Percentiles rank a stretch among this genome's conserved stretches.
phyloP scores from a whole-genome alignment of 2,888 invertebrate species.

The Axea sp. region DNA sequence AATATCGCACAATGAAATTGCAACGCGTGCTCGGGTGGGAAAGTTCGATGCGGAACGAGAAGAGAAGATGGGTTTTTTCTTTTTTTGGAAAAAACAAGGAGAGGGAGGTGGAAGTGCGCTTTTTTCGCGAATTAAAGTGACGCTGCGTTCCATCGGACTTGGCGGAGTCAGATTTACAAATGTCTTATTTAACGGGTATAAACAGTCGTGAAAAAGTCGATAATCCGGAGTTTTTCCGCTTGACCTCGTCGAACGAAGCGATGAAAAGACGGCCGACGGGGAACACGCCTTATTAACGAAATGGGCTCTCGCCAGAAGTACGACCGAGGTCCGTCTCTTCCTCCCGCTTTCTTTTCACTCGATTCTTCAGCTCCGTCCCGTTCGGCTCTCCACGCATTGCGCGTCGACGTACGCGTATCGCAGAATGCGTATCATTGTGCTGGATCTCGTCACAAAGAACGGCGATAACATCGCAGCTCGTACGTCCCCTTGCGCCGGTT shows the following conservation, averaged over 20 bases:
- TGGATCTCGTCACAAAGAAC: slow-evolving; percentile 74
- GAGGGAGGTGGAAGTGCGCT: no score
- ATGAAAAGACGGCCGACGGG: slow-evolving; percentile 41
- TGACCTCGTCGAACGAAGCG: slow-evolving; percentile 63
- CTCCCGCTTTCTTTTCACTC: not conserved
- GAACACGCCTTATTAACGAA: slow-evolving; percentile 72
- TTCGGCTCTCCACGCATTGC: slow-evolving; percentile 28
- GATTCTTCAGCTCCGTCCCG: slow-evolving; percentile 11
- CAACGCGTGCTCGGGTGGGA: no score
- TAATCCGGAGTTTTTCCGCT: slow-evolving; percentile 64
- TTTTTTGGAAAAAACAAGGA: no score
- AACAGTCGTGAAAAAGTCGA: slow-evolving; percentile 4
- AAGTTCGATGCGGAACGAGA: no score
- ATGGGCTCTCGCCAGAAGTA: slow-evolving; percentile 64
- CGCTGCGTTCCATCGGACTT: no score
- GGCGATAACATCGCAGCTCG: slow-evolving; percentile 71
- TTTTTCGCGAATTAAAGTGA: no score
- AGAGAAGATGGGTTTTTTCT: no score
- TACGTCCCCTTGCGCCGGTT: slow-evolving; percentile 62
- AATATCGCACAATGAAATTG: no score
- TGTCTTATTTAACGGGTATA: no score
- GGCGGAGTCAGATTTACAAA: no score
- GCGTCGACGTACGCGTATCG: slow-evolving; percentile 60
- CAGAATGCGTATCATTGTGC: slow-evolving; percentile 74
- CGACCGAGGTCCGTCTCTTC: slow-evolving; percentile 13